A percentile compares a stretch with the other conserved stretches of the same genome.
phyloP scores from a whole-genome alignment of 2,888 invertebrate species.

The Bruchidius siliquastri region DNA sequence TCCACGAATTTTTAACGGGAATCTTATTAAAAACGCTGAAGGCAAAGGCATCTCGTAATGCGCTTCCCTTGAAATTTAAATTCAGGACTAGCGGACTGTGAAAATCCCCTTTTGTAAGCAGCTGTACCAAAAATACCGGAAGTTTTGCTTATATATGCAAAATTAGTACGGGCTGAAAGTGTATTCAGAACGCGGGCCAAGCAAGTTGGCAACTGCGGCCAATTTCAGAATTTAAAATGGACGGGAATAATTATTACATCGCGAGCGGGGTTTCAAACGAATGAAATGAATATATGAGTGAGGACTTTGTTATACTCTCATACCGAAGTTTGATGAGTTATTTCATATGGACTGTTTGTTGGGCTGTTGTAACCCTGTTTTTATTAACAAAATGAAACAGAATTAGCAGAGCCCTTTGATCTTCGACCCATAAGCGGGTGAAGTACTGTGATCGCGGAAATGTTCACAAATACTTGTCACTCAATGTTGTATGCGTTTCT shows the following conservation, averaged over 20 bases:
- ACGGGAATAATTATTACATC: not conserved
- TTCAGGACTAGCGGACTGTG: not conserved
- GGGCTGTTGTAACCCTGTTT: no score
- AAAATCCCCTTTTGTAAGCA: not conserved
- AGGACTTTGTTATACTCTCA: not conserved
- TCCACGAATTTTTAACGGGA: not conserved
- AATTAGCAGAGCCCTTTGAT: no score
- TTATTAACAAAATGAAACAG: no score
- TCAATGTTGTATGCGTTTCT: no score
- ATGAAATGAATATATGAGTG: not conserved
- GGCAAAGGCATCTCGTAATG: not conserved
- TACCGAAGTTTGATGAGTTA: not conserved
- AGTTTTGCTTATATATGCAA: not conserved
- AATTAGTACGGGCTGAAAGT: not conserved
- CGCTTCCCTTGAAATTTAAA: not conserved
- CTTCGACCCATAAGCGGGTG: no score
- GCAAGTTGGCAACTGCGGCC: not conserved
- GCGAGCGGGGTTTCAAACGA: not conserved
- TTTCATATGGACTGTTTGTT: not conserved
- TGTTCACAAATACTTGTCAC: no score
- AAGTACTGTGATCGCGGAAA: no score
- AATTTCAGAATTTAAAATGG: not conserved
- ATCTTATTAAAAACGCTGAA: not conserved
- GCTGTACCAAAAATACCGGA: not conserved
- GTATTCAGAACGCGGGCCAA: not conserved